Base-by-base conservation (phyloP, 1,140 invertebrate genomes). In the Pogonomyrmex barbatus region DNA sequence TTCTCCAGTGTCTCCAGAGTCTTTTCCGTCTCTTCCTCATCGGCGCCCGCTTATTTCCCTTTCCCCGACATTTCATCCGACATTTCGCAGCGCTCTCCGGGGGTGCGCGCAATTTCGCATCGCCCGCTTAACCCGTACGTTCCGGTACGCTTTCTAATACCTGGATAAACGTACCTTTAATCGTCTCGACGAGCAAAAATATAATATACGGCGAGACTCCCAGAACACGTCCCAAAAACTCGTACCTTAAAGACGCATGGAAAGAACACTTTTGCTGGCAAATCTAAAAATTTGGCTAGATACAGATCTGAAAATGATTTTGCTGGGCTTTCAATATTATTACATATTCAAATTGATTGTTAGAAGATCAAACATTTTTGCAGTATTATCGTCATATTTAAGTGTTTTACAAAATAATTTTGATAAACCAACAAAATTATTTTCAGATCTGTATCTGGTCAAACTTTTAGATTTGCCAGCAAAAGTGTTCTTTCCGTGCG, bases 11-110 rank as follows among this genome's bases (percentile, higher is more conserved):
- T 82, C 81, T 84, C 70, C 58, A 56, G 47, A 63, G 65, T 76
- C 56, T 50, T 87, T 76, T 85, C 65, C 65, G 58, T 84, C 47
- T 68, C 62, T 58, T 84, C 54, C 63, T 68, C 70, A 45, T 82
- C 50, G 24, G 76, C 62, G 39, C 63, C 56, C 52, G 62, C 47
- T 79, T 67, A 67, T 67, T 73, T 65, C 39, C 54, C 47, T 12
- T 17, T 47, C 39, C 12, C 14, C 82, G n/a, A 36, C 47, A 36
- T 65, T 42, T 52, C 10, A n/a, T 14, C 47, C 73, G 56, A 50
- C 56, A n/a, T 85, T 52, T 85, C 60, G 45, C 12, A 33, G n/a
- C 75, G 30, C 56, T 63, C 42, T 60, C 30, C 12, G 56, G n/a
- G 56, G 14, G 1, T 6, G 30, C 45, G 52, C 30, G 63, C 65